phyloP scores from a whole-genome alignment of 2,113 vertebrate genomes.

The Epinephelus lanceolatus region DNA sequence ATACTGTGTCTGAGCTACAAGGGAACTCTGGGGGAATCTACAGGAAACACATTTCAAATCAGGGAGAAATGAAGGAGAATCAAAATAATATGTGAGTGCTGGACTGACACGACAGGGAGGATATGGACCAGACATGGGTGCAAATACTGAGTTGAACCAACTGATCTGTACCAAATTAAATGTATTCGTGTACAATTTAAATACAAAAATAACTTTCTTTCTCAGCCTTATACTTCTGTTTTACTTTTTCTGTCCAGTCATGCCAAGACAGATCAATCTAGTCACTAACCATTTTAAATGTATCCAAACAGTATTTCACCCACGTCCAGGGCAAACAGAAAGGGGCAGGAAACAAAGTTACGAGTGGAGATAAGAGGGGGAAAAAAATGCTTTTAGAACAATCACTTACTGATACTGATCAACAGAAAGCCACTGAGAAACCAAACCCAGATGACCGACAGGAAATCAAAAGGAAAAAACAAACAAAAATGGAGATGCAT shows the following conservation, averaged over 20 bases:
- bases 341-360: conserved; percentile 19
- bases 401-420: conserved; percentile 87
- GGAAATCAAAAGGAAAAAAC: conserved; percentile 64
- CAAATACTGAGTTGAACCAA: conserved; percentile 35
- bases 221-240: neutral
- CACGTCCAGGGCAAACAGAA: conserved; percentile 31
- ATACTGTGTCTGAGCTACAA: neutral
- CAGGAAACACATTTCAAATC: neutral
- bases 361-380: neutral
- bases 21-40: conserved; percentile 18
- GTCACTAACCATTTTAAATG: neutral
- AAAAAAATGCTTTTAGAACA: conserved; percentile 51
- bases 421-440: conserved; percentile 86
- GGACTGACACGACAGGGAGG: neutral
- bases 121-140: conserved; percentile 23
- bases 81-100: neutral
- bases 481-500: conserved; percentile 54
- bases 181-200: neutral
- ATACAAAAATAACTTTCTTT: neutral
- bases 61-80: neutral
- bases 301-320: conserved; percentile 29
- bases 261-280: neutral
- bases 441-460: conserved; percentile 75
- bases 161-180: neutral
- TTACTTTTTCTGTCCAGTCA: neutral